These are phyloP conservation scores for Tapirus indicus DNA, from an alignment of 2,797 vertebrate genomes.

Conservation along the genomic window DNA sequence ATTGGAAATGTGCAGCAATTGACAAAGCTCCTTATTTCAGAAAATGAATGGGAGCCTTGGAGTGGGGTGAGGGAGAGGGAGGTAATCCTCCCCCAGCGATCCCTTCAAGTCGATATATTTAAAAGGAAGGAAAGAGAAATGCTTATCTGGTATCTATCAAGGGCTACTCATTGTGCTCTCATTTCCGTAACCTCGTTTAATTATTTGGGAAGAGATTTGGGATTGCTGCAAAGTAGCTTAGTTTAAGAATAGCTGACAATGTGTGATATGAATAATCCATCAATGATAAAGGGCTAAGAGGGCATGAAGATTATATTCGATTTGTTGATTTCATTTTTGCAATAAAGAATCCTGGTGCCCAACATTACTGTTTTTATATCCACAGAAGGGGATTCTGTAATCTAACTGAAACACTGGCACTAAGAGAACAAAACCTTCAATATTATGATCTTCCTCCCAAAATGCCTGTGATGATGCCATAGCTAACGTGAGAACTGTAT, in stretches of 20 bases:
- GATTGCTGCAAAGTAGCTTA: not conserved
- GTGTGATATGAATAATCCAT: not conserved
- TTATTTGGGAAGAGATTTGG: not conserved
- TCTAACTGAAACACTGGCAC: not conserved
- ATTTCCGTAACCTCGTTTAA: not conserved
- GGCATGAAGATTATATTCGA: not conserved
- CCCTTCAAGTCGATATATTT: not conserved
- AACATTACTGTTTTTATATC: not conserved
- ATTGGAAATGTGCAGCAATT: conserved; percentile 60
- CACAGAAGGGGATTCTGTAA: not conserved
- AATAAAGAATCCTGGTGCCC: too few relatives aligned
- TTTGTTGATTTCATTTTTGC: not conserved
- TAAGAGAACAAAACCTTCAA: not conserved
- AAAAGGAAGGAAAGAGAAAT: not conserved
- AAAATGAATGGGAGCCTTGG: not conserved
- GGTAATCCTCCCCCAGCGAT: fast-evolving
- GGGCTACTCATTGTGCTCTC: not conserved
- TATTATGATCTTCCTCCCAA: not conserved
- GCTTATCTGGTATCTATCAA: not conserved
- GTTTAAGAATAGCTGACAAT: not conserved
- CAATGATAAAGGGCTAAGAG: not conserved
- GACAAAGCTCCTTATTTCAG: conserved; percentile 45
- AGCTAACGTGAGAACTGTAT: not conserved
- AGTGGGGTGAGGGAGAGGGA: fast-evolving
- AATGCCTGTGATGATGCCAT: not conserved